Evolutionary conservation across 2,888 invertebrate species (phyloP).

Genomic region (Amblyteles armatorius): DNA sequence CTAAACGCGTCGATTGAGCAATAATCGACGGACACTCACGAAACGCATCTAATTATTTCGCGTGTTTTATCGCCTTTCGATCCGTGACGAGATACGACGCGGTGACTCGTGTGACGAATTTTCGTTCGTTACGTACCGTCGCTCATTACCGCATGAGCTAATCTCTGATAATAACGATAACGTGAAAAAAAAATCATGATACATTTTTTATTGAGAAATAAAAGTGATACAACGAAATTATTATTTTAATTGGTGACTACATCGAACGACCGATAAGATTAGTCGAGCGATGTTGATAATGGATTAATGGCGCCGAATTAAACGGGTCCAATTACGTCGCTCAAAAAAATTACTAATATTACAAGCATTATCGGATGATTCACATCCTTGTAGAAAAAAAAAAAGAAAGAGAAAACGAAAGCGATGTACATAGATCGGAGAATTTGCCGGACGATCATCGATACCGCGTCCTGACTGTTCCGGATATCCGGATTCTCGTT

Average conservation of each 20-base stretch:
- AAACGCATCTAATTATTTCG: slow-evolving; percentile 51
- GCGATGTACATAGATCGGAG: background rate
- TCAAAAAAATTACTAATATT: background rate
- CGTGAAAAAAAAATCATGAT: background rate
- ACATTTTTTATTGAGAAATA: background rate
- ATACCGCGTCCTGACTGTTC: background rate
- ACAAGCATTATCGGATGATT: background rate
- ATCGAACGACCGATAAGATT: background rate
- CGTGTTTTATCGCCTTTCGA: slow-evolving; percentile 40
- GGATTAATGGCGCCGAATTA: background rate
- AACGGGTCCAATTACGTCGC: too few relatives aligned
- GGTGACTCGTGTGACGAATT: slow-evolving; percentile 42
- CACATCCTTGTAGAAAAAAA: background rate
- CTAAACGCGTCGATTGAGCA: slow-evolving; percentile 41
- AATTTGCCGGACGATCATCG: background rate
- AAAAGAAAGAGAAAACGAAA: background rate
- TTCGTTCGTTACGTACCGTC: slow-evolving; percentile 13
- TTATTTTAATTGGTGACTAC: background rate
- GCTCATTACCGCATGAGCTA: slow-evolving; percentile 26
- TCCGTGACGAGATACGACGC: slow-evolving; percentile 22
- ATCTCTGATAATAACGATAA: slow-evolving; percentile 5
- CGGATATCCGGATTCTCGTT: slow-evolving; percentile 33
- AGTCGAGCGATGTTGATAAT: background rate
- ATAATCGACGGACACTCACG: slow-evolving; percentile 32
- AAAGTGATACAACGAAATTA: background rate